phyloP scores from a whole-genome alignment of 1,140 invertebrate genomes.

The Matsumurasca onukii region DNA sequence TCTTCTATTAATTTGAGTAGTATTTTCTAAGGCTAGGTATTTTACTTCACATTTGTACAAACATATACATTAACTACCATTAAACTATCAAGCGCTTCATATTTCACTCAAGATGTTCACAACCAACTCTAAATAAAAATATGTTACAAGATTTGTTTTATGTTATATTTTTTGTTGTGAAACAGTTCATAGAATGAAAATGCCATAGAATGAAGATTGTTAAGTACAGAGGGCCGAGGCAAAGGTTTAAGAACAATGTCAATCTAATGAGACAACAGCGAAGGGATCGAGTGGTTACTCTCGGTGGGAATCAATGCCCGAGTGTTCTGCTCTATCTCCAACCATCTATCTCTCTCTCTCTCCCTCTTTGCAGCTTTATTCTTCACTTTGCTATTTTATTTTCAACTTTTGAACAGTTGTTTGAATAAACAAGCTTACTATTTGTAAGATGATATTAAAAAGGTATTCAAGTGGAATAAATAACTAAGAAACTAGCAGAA shows the following conservation, averaged over 20 bases:
- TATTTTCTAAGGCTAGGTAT: too few species aligned
- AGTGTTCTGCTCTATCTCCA: background rate
- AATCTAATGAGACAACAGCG: background rate
- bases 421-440: background rate
- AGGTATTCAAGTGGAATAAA: too few species aligned
- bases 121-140: background rate
- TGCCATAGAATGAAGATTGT: background rate
- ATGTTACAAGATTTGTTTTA: background rate
- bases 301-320: background rate
- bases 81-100: too few species aligned
- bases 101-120: background rate
- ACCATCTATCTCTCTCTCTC: background rate
- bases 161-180: background rate
- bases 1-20: too few species aligned
- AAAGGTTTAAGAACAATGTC: background rate
- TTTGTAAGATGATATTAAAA: too few species aligned
- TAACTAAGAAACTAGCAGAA: too few species aligned
- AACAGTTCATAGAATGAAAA: background rate
- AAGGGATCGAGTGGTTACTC: background rate
- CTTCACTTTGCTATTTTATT: background rate
- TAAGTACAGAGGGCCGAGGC: background rate
- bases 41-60: too few species aligned
- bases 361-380: background rate
- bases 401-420: background rate
- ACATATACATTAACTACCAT: too few species aligned